Conservation (phyloP, 2,797 vertebrate genomes). For the Cossypha polioptera region DNA sequence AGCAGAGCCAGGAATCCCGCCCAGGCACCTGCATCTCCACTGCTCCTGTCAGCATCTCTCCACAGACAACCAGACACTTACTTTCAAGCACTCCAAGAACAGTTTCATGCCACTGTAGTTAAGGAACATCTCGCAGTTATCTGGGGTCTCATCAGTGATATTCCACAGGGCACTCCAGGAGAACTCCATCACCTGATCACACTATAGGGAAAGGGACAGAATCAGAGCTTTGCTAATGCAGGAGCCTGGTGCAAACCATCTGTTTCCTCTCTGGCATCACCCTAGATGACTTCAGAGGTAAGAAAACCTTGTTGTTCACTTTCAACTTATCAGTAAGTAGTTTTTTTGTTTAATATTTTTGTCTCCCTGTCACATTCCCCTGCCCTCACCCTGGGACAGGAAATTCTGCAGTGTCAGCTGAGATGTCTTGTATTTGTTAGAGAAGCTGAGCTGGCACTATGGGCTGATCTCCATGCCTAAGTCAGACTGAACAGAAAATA, state of each 20-base stretch:
- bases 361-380: background rate
- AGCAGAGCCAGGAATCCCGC: background rate
- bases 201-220: slow-evolving; percentile 70
- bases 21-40: background rate
- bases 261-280: background rate
- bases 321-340: background rate
- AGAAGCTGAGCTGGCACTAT: background rate
- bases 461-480: background rate
- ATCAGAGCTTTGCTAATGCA: background rate
- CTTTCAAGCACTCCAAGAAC: slow-evolving; percentile 93
- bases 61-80: slow-evolving; percentile 44
- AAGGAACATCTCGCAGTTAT: slow-evolving; percentile 99
- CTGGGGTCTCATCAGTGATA: slow-evolving; percentile 96
- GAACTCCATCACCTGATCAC: slow-evolving; percentile 99
- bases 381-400: background rate
- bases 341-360: background rate
- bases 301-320: background rate
- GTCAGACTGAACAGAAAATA: background rate
- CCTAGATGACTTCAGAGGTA: background rate
- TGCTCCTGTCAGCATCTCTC: background rate
- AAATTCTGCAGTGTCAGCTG: background rate
- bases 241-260: background rate
- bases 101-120: slow-evolving; percentile 94
- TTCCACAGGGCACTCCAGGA: slow-evolving; percentile 99
- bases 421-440: background rate